Evolutionary conservation across 2,113 vertebrate genomes (phyloP).

Genomic region (Spea multiplicata): DNA sequence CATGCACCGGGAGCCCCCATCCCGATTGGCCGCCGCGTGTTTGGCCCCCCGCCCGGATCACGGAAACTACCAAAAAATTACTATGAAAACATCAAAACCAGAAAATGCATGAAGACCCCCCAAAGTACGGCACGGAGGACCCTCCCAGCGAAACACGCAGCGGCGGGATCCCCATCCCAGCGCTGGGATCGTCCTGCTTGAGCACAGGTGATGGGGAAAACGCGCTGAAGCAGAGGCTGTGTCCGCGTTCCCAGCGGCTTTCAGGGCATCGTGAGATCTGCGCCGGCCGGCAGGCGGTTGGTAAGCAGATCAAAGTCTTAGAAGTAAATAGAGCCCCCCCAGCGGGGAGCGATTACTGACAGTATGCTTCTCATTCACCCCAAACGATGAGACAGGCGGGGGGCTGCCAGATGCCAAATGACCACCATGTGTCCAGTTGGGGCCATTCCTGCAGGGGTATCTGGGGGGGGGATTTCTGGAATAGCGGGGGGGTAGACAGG

Average conservation of each 20-base stretch:
- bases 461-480: background rate
- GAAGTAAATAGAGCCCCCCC: background rate
- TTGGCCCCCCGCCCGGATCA: background rate
- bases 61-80: no score
- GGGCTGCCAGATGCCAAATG: background rate
- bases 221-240: no score
- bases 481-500: no score
- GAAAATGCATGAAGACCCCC: no score
- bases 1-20: no score
- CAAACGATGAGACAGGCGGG: background rate
- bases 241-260: background rate
- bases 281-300: conserved; percentile 8
- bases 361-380: background rate
- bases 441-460: background rate
- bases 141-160: no score
- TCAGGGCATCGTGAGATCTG: background rate
- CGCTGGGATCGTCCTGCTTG: no score
- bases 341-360: background rate
- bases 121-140: no score
- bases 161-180: no score
- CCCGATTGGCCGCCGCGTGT: background rate
- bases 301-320: conserved; percentile 29
- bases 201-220: no score
- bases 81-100: no score
- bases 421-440: background rate